Base-by-base conservation (phyloP, 2,113 vertebrate species). In the Tychaedon coryphoeus region DNA sequence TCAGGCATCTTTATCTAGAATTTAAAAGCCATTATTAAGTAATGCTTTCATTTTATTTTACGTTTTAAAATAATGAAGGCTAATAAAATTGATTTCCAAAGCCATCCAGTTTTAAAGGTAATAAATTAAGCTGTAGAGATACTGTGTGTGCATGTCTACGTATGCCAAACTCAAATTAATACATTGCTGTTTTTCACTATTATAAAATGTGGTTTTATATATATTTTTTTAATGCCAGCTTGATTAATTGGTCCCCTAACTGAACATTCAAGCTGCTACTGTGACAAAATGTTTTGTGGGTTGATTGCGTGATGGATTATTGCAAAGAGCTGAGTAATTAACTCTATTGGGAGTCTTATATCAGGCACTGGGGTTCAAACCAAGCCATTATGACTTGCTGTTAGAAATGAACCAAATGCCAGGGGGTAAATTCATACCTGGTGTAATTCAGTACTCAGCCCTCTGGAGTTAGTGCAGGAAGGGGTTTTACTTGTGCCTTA, bases 161-260 rank as follows among this genome's bases (percentile, higher is more conserved):
- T 50, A 56, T 87, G 92, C 75, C 95, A 94, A 91, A 80, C 78
- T 95, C 67, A 90, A 96, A 96, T 91, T 57, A 92, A 78, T 87
- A 88, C 70, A 90, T 8, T 77, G 79, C 62, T 91, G 85, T 87
- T 96, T 96, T 96, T 91, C 82, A 76, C 82, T 88, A 87, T 92
- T 96, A 90, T 93, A 97, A 97, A 95, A 93, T 50, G 83, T 65
- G 64, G 82, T 0, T 83, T 96, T 87, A 50, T 92, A 36, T 84
- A 76, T 92, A n/a, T 89, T 92, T 89, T 88, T 86, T 57, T 31
- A 88, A 92, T 94, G 81, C 69, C 91, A 93, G 20, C 73, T 92
- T 97, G 91, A 97, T 97, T 92, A 96, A 97, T 95, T 92, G 82
- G 45, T 85, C 92, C 88, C 77, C 67, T 93, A 96, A 96, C 88